Evolutionary conservation across 2,888 invertebrate species (phyloP).

Genomic region (Limnephilus auricula): DNA sequence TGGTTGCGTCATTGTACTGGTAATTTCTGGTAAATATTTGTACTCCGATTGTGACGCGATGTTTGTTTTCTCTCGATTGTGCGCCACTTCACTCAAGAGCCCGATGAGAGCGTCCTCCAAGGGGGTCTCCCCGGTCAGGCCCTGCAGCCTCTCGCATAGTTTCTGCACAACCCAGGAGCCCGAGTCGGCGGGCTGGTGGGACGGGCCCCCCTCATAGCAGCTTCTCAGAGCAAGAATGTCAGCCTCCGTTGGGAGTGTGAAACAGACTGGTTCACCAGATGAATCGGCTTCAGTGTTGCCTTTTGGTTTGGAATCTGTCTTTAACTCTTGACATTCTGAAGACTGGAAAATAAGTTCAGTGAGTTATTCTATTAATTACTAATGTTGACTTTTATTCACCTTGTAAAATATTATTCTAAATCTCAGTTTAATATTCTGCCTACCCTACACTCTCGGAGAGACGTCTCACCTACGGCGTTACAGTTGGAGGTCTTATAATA

Average conservation of each 20-base stretch:
- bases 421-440: too few relatives aligned
- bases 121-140: background rate
- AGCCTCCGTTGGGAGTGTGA: constrained; percentile 39
- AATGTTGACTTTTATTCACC: too few relatives aligned
- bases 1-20: background rate
- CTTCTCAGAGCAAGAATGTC: constrained; percentile 35
- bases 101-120: background rate
- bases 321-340: background rate
- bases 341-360: background rate
- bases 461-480: too few relatives aligned
- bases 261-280: background rate
- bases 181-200: background rate
- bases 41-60: background rate
- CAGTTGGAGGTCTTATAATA: too few relatives aligned
- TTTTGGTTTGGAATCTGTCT: background rate
- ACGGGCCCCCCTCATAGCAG: constrained; percentile 28
- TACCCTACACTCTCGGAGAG: too few relatives aligned
- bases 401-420: too few relatives aligned
- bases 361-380: too few relatives aligned
- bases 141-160: background rate
- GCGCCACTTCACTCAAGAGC: too few relatives aligned
- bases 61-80: too few relatives aligned
- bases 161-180: constrained; percentile 38
- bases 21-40: constrained; percentile 18
- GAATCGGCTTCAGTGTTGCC: too few relatives aligned